A percentile compares a stretch with the other conserved stretches of the same genome.
Evolutionary conservation across 2,113 vertebrate genomes (phyloP).

Genomic region (Dicentrarchus labrax): DNA sequence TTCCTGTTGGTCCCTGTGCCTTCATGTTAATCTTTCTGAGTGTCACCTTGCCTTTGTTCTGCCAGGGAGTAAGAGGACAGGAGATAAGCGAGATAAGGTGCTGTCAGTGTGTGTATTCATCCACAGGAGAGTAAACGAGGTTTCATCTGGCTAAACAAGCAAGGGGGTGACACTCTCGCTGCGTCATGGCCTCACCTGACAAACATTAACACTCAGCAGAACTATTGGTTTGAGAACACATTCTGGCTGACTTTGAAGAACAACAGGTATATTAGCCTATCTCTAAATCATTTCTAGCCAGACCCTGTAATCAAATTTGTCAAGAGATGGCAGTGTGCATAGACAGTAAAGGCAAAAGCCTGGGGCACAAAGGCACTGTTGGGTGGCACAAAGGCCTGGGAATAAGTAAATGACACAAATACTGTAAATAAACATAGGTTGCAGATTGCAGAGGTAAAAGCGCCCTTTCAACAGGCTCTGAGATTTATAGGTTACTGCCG

Average conservation of each 20-base stretch:
- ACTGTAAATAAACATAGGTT: constrained; percentile 8
- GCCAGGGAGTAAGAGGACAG: constrained; percentile 30
- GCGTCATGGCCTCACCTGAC: constrained; percentile 33
- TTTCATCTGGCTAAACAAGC: constrained; percentile 63
- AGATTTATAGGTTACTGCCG: neutral
- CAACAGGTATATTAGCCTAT: neutral
- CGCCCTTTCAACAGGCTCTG: no score
- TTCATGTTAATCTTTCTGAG: constrained; percentile 56
- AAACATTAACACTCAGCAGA: constrained; percentile 38
- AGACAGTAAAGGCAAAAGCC: neutral
- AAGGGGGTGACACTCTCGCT: constrained; percentile 20
- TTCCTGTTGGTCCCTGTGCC: constrained; percentile 1
- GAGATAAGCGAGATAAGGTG: constrained; percentile 52
- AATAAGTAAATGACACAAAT: neutral
- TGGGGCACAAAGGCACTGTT: neutral
- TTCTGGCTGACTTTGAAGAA: neutral
- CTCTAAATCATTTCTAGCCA: constrained; percentile 14
- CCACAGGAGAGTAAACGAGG: constrained; percentile 40
- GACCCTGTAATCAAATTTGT: neutral
- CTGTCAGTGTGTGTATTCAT: constrained; percentile 43
- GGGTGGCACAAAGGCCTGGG: neutral
- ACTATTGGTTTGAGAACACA: neutral
- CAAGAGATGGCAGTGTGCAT: neutral
- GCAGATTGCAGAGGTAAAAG: neutral
- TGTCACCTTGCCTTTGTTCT: constrained; percentile 57